phyloP scores from a whole-genome alignment of 2,797 vertebrate genomes.

The Uromys caudimaculatus region DNA sequence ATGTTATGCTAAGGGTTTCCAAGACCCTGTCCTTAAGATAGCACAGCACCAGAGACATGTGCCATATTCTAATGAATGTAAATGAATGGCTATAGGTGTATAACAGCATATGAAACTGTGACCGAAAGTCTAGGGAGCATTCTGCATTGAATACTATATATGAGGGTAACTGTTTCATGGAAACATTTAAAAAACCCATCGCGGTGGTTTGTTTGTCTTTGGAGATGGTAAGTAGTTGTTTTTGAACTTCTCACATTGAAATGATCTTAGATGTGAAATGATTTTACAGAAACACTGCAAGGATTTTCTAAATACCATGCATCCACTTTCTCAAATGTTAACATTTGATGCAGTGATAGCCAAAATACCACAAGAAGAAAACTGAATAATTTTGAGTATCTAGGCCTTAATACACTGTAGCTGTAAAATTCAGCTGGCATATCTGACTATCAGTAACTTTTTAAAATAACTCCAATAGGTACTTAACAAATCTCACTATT shows the following conservation, averaged over 20 bases:
- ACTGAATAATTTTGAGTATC: background rate
- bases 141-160: background rate
- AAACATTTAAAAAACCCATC: background rate
- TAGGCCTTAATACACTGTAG: background rate
- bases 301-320: background rate
- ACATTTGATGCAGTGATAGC: background rate
- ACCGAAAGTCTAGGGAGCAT: background rate
- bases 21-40: background rate
- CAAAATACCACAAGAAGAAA: background rate
- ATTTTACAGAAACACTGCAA: background rate
- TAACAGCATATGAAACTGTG: no score
- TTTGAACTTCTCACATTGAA: conserved; percentile 11
- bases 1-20: background rate
- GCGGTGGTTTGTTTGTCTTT: background rate
- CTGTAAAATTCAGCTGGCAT: background rate
- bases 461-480: background rate
- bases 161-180: background rate
- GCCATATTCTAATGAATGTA: background rate
- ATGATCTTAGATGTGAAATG: conserved; percentile 33
- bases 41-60: background rate
- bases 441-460: background rate
- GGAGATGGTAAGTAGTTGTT: background rate
- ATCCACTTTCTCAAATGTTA: background rate
- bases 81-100: background rate
- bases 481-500: background rate